These are phyloP conservation scores for Sylvia atricapilla DNA, from an alignment of 2,113 vertebrate species.

Conservation along the genomic window DNA sequence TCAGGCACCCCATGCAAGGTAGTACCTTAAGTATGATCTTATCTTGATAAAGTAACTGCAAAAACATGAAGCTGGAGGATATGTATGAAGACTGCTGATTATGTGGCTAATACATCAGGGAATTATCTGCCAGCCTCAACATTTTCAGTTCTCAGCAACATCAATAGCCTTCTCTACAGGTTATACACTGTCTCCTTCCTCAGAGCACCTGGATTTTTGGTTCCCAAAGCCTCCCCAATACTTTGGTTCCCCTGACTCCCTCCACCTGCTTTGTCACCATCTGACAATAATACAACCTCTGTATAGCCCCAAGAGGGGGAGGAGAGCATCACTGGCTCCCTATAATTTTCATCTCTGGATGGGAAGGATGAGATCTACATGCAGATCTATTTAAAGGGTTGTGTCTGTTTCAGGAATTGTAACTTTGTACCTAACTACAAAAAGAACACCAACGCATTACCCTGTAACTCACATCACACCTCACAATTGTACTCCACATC, in stretches of 20 bases:
- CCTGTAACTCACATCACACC: constrained; percentile 44
- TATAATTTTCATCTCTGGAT: constrained; percentile 43
- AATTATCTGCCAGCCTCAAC: neutral
- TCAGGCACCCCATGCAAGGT: neutral
- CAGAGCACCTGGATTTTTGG: neutral
- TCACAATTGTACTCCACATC: constrained; percentile 22
- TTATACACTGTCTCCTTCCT: neutral
- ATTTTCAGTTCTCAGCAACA: neutral
- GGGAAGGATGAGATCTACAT: constrained; percentile 41
- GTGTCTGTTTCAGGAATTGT: constrained; percentile 16
- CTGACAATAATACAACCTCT: neutral
- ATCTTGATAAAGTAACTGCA: neutral
- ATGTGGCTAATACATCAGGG: neutral
- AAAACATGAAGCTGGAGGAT: neutral
- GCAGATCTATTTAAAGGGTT: constrained; percentile 42
- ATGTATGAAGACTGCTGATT: neutral
- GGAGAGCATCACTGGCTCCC: constrained; percentile 28
- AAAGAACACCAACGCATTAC: constrained; percentile 44
- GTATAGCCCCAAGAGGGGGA: constrained; percentile 1
- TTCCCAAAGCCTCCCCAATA: neutral
- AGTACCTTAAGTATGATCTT: neutral
- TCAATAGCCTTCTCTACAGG: neutral
- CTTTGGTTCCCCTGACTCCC: neutral
- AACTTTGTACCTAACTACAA: constrained; percentile 44
- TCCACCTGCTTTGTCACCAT: neutral